A percentile compares a stretch with the other conserved stretches of the same genome.
Conservation (phyloP, 1,140 invertebrate species). For the Pseudomyrmex cubaensis region DNA sequence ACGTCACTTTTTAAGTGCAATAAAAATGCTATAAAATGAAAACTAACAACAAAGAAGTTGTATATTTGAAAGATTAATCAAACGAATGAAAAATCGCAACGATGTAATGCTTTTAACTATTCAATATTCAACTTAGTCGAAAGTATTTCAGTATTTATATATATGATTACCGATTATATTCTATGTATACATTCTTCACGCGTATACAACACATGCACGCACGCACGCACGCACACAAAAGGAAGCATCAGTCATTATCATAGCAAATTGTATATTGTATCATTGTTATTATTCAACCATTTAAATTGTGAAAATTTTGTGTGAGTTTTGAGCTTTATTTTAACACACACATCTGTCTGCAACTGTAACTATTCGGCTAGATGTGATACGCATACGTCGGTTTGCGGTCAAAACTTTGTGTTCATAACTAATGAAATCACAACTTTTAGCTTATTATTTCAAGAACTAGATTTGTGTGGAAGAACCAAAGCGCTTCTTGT, state of each 20-base stretch:
- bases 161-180: slow-evolving; percentile 71
- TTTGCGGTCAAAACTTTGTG: slow-evolving; percentile 22
- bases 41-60: slow-evolving; percentile 28
- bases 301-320: slow-evolving; percentile 52
- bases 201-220: slow-evolving; percentile 17
- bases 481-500: slow-evolving; percentile 59
- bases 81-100: slow-evolving; percentile 54
- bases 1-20: slow-evolving; percentile 9
- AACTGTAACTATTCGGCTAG: neutral
- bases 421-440: slow-evolving; percentile 17
- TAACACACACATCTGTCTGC: slow-evolving; percentile 39
- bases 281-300: slow-evolving; percentile 31
- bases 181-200: slow-evolving; percentile 43
- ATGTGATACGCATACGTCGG: slow-evolving; percentile 18
- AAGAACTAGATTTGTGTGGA: slow-evolving; percentile 46
- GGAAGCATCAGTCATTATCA: slow-evolving; percentile 53
- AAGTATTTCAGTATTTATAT: slow-evolving; percentile 58
- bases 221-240: slow-evolving; percentile 24
- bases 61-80: slow-evolving; percentile 35
- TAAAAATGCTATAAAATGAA: slow-evolving; percentile 51
- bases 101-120: slow-evolving; percentile 44
- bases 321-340: slow-evolving; percentile 50
- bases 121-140: slow-evolving; percentile 57
- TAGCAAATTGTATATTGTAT: slow-evolving; percentile 27
- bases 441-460: slow-evolving; percentile 27